Evolutionary conservation across 2,797 vertebrate species (phyloP), one percentile per base, ranked within the genome.

Genomic region (Notoglanidium macrostoma): DNA sequence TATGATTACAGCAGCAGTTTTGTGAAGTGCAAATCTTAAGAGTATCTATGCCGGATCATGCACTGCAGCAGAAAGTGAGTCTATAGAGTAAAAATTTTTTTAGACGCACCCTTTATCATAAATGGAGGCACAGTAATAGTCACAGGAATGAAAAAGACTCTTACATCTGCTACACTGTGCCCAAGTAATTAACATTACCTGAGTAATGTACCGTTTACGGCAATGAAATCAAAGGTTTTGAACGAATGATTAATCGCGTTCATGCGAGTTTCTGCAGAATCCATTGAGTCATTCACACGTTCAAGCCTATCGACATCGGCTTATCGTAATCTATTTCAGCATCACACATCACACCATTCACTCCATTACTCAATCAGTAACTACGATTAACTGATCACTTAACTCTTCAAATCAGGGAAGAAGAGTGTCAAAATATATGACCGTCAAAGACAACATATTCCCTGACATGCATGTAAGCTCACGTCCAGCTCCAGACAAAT

Each of bases 401-500:
- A 49, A 40, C 65, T 72, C 35, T 67, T 70, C 2, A 40, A 67
- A 19, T 32, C 29, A 57, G 15, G 5, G 1, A 29, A 67, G 40
- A 46, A 81, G 17, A 26, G 7, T 17, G 8, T 67, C 80, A 14
- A 32, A 26, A 40, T 6, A 1, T 51, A 57, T 84, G 26, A 82
- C 3, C 26, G 49, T 65, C 40, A 29, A 29, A 65, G n/a, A 29
- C 54, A 10, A 35, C 35, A 17, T 80, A n/a, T n/a, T 40, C 19
- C 21, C 12, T 17, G 7, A 26, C 40, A 65, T 10, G 23, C 14
- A 49, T 2, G 15, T 81, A 61, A 67, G 40, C 67, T 83, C 59
- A 49, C 59, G 21, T 82, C 80, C 44, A 19, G 15, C 61, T 29
- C 59, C 21, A 80, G 55, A 80, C 32, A 61, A 80, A 80, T 61